These are phyloP conservation scores for Brachyalestes nurse DNA, from an alignment of 2,797 vertebrate genomes.

Conservation along the genomic window DNA sequence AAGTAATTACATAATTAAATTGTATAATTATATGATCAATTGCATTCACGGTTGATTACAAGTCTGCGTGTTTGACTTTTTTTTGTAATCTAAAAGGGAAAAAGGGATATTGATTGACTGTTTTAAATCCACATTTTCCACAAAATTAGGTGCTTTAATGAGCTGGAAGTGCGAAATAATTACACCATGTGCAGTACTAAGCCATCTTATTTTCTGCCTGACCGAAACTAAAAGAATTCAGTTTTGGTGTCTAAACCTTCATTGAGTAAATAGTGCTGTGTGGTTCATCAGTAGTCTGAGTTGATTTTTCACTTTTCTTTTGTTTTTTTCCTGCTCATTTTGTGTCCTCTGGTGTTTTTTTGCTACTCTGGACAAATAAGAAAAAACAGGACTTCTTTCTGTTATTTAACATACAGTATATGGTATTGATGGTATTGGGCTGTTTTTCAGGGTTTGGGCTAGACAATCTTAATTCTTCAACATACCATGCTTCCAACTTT, in stretches of 20 bases:
- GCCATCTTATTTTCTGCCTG: neutral
- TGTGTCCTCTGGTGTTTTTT: neutral
- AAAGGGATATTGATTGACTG: neutral
- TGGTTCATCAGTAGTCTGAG: neutral
- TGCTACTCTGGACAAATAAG: too few relatives aligned
- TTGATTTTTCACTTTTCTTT: neutral
- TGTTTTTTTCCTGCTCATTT: neutral
- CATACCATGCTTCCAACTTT: too few relatives aligned
- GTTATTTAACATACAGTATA: too few relatives aligned
- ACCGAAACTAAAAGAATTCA: neutral
- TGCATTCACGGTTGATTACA: neutral
- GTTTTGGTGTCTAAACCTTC: neutral
- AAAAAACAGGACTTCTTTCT: too few relatives aligned
- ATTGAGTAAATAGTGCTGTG: neutral
- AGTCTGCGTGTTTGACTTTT: neutral
- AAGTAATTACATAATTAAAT: neutral
- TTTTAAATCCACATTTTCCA: neutral
- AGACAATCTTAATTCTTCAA: too few relatives aligned
- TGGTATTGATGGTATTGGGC: too few relatives aligned
- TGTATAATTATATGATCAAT: neutral
- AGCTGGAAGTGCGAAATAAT: neutral
- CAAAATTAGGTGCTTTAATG: neutral
- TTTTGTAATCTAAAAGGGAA: neutral
- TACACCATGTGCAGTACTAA: neutral
- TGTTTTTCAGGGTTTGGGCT: too few relatives aligned